Evolutionary conservation across 2,888 invertebrate species (phyloP).

Genomic region (Conchocele bisecta): DNA sequence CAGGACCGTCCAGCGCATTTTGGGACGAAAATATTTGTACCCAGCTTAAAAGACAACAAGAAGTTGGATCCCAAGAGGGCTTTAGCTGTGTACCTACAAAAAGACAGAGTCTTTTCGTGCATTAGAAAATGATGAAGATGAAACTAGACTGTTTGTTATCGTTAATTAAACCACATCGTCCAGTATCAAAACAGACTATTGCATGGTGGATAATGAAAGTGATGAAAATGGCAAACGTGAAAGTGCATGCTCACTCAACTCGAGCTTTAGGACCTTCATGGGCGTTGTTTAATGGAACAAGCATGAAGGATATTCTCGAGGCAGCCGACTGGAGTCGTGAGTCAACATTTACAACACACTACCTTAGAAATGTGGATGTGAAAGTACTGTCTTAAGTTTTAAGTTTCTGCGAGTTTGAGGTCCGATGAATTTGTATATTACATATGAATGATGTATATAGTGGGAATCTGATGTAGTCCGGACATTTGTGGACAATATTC

Average conservation of each 20-base stretch:
- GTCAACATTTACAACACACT: slow-evolving; percentile 17
- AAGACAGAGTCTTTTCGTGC: no score
- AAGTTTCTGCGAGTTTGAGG: no score
- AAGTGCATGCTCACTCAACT: slow-evolving; percentile 6
- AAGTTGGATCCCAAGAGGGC: slow-evolving; percentile 30
- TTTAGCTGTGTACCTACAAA: no score
- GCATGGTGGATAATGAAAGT: slow-evolving; percentile 17
- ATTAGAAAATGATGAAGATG: no score
- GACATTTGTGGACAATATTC: no score
- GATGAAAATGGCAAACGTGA: slow-evolving; percentile 21
- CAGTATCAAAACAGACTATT: slow-evolving; percentile 17
- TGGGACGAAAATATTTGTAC: slow-evolving; percentile 12
- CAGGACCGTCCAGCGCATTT: slow-evolving; percentile 18
- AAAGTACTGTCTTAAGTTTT: no score
- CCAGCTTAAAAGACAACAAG: slow-evolving; percentile 17
- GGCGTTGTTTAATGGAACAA: slow-evolving; percentile 23
- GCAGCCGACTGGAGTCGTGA: slow-evolving; percentile 11
- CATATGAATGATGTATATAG: no score
- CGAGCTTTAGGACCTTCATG: slow-evolving; percentile 8
- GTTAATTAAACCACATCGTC: slow-evolving; percentile 8
- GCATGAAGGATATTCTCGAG: slow-evolving; percentile 10
- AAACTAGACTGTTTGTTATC: slow-evolving; percentile 17
- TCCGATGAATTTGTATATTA: no score
- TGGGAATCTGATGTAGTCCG: no score
- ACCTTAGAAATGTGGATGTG: slow-evolving; percentile 20